Evolutionary conservation across 2,113 vertebrate species (phyloP), one percentile per base, ranked within the genome.

Genomic region (Danio rerio): DNA sequence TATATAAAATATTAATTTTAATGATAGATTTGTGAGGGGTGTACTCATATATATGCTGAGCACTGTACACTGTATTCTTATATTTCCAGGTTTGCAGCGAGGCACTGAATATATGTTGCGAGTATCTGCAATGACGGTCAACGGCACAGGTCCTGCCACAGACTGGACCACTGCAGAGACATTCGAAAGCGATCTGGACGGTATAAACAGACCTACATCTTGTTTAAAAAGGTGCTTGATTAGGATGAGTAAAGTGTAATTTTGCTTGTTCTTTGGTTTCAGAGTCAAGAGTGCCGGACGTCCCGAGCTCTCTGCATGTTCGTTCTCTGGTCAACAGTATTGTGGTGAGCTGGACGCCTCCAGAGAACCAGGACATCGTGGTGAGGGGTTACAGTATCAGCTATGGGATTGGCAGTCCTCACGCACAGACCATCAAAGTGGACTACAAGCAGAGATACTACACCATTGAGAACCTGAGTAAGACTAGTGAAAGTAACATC

Each of bases 361-460:
- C 98, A 0, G 97, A 98, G 90, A 98, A 98, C 91, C 97, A 98
- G 92, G 96, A 99, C 89, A 96, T 98, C 0, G 96, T 99, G 89
- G 97, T 99, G 73, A 92, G 98, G 20, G 98, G 98, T 9, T 99
- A 99, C 13, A 94, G 93, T 2, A 99, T 99, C 9, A 95, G 96
- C 20, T 99, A 99, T 0, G 98, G 98, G 73, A 93, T 99, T 2
- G 98, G 98, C 80, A 99, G 97, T 56, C 98, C 98, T 8, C 97
- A 99, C 0, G 95, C 98, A 0, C 96, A 99, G 93, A 98, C 95
- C 86, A 96, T 99, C 91, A 97, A 96, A 83, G 97, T 99, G 89
- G 98, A 99, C 93, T 97, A 98, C 83, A 99, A 99, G 13, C 98
- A 99, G 87, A 95, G 98, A 86, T 99, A 99, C 84, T 99, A 96